A percentile compares a stretch with the other conserved stretches of the same genome.
These are phyloP conservation scores for Whitmania pigra DNA, from an alignment of 1,140 invertebrate genomes.

Conservation along the genomic window DNA sequence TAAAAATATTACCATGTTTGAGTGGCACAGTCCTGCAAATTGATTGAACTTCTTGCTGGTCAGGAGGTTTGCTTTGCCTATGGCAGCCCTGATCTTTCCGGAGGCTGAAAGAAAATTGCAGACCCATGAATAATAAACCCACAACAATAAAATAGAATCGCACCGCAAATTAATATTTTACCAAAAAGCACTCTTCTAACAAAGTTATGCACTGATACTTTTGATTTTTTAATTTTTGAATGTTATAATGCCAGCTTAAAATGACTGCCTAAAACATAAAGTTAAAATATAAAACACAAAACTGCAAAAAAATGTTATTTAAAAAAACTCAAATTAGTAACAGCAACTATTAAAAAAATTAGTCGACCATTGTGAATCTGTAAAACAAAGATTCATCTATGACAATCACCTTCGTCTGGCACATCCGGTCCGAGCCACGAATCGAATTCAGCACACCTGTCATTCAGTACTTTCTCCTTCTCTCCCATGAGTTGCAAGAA, in stretches of 20 bases:
- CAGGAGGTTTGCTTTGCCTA: constrained; percentile 76
- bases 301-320: too few species aligned
- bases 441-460: not conserved
- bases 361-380: too few species aligned
- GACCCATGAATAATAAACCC: not conserved
- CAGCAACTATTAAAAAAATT: too few species aligned
- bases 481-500: not conserved
- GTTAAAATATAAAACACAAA: too few species aligned
- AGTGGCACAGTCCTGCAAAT: constrained; percentile 70
- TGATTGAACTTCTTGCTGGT: constrained; percentile 85
- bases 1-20: constrained; percentile 57
- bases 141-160: not conserved
- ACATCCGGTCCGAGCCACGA: not conserved
- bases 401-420: not conserved
- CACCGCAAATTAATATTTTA: too few species aligned
- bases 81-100: constrained; percentile 69
- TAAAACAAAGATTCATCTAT: not conserved
- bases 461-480: constrained; percentile 9
- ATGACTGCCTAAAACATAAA: too few species aligned
- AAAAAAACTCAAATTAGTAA: too few species aligned
- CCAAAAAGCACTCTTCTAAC: too few species aligned
- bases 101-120: constrained; percentile 40
- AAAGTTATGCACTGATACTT: too few species aligned
- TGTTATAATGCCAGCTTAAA: too few species aligned
- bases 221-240: too few species aligned